A percentile compares a stretch with the other conserved stretches of the same genome.
These are phyloP conservation scores for Alouatta palliata DNA, from an alignment of 2,113 vertebrate genomes.

Conservation along the genomic window DNA sequence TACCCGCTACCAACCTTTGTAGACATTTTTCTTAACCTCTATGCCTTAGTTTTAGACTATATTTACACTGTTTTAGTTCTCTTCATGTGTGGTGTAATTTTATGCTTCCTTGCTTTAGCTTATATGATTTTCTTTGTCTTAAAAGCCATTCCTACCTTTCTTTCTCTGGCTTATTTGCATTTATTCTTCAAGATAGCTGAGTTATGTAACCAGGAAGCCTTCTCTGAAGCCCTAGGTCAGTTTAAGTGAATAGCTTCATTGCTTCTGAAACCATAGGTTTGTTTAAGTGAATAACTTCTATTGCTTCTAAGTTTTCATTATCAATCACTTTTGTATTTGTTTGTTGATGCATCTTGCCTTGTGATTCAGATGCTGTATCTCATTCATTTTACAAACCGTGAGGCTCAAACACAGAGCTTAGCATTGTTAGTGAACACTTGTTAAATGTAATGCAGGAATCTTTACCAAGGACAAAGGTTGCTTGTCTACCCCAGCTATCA, in stretches of 20 bases:
- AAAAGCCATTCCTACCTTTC: not conserved
- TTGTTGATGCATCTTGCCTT: not conserved
- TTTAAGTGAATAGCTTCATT: not conserved
- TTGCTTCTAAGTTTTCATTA: not conserved
- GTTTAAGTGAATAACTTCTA: not conserved
- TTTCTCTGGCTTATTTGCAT: not conserved
- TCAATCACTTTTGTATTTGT: not conserved
- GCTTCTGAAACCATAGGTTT: not conserved
- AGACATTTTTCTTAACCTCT: not conserved
- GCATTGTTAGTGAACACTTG: not conserved
- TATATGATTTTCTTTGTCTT: not conserved
- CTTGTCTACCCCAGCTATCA: not conserved
- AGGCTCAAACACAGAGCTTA: not conserved
- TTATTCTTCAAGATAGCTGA: not conserved
- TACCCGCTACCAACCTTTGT: not conserved
- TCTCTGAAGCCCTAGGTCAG: not conserved
- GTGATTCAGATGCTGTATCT: not conserved
- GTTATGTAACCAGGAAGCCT: not conserved
- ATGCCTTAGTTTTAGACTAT: not conserved
- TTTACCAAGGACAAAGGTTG: not conserved
- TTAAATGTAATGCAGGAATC: not conserved
- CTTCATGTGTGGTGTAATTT: not conserved
- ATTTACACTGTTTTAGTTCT: not conserved
- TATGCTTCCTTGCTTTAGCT: not conserved
- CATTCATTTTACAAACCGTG: not conserved